phyloP scores from a whole-genome alignment of 2,113 vertebrate species.

The Falcunculus frontatus region DNA sequence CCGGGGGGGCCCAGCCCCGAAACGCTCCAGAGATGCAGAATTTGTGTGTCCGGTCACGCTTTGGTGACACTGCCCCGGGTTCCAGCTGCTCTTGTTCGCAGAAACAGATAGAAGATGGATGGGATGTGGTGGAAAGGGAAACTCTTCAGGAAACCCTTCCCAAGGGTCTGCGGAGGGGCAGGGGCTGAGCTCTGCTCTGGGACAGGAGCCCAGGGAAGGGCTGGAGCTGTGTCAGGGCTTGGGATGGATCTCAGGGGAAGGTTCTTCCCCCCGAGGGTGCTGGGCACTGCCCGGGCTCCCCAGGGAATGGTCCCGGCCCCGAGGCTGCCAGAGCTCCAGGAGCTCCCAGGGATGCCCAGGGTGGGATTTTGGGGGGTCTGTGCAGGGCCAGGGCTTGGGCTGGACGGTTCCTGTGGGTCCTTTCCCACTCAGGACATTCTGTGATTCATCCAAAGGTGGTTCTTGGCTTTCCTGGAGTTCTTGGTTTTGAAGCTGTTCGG shows the following conservation, averaged over 20 bases:
- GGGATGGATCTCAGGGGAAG: not conserved
- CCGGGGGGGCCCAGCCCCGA: not conserved
- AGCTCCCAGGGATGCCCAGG: not conserved
- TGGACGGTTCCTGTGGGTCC: rapidly evolving
- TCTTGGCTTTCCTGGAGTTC: not conserved
- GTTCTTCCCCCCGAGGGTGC: not conserved
- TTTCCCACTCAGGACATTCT: not conserved
- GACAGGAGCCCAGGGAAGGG: not conserved
- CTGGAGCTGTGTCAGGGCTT: not conserved
- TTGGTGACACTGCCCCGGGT: not conserved
- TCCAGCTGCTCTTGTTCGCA: not conserved
- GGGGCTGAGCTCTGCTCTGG: not conserved
- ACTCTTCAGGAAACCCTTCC: not conserved
- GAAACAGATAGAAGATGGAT: rapidly evolving
- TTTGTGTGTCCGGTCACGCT: not conserved
- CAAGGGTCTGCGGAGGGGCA: not conserved
- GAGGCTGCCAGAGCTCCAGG: not conserved
- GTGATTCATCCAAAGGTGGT: not conserved
- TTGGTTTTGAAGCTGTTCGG: not conserved
- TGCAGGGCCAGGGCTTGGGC: rapidly evolving
- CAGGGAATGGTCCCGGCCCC: not conserved
- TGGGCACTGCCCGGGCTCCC: not conserved
- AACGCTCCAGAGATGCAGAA: rapidly evolving
- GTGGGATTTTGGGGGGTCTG: not conserved
- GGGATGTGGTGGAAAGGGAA: not conserved